Conservation (phyloP, 2,797 vertebrate species). For the Hoplostethus atlanticus region DNA sequence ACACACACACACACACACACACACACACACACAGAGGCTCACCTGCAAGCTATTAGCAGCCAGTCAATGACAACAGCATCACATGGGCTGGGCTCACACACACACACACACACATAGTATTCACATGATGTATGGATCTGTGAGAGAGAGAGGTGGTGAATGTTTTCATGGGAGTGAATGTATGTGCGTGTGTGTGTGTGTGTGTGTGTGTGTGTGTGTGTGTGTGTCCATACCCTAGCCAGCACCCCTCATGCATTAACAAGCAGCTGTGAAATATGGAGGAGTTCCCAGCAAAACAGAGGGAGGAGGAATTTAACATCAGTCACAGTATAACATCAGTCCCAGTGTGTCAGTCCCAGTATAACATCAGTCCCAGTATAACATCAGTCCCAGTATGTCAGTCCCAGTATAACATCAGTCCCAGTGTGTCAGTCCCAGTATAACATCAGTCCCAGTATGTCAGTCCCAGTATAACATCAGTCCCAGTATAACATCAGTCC, state of each 20-base stretch:
- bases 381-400: no score
- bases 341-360: no score
- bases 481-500: no score
- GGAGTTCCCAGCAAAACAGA: background rate
- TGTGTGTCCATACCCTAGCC: background rate
- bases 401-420: no score
- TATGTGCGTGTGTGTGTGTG: background rate
- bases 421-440: no score
- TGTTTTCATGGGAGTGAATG: no score
- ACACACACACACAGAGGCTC: constrained; percentile 17
- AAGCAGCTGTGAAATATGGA: background rate
- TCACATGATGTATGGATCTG: constrained; percentile 67
- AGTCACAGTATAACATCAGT: no score
- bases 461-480: no score
- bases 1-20: background rate
- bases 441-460: no score
- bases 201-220: background rate
- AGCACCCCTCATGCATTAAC: background rate
- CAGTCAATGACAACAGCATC: constrained; percentile 67
- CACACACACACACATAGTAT: constrained; percentile 30
- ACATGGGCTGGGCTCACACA: constrained; percentile 60
- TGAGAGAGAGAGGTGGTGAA: no score
- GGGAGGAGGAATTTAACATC: no score
- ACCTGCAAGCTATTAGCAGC: constrained; percentile 72
- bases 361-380: no score